Evolutionary conservation across 2,888 invertebrate genomes (phyloP).

Genomic region (Formica aserva): DNA sequence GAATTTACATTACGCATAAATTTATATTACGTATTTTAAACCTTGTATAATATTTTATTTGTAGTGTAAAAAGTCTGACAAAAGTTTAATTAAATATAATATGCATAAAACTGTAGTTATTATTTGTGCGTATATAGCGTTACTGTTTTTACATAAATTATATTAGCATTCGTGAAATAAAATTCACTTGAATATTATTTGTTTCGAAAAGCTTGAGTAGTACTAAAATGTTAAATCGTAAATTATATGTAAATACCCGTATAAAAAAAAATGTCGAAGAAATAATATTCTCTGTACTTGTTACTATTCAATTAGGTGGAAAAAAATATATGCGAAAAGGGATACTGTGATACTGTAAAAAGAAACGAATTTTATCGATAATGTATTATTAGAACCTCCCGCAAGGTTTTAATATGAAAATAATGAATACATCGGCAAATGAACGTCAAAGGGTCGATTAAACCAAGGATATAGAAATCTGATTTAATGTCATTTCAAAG

Average conservation of each 20-base stretch:
- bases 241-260: not conserved
- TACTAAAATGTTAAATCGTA: not conserved
- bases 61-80: not conserved
- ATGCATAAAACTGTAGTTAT: not conserved
- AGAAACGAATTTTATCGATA: not conserved
- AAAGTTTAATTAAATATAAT: not conserved
- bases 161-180: not conserved
- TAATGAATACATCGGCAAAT: constrained; percentile 19
- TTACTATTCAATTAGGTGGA: not conserved
- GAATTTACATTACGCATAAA: not conserved
- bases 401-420: not conserved
- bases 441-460: constrained; percentile 2
- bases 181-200: constrained; percentile 4
- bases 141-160: not conserved
- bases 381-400: constrained; percentile 16
- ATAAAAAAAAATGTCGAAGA: not conserved
- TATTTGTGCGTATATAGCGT: not conserved
- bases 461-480: not conserved
- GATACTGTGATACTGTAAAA: not conserved
- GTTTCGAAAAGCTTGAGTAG: not conserved
- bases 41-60: not conserved
- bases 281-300: not conserved
- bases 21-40: not conserved
- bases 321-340: not conserved
- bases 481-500: constrained; percentile 19